Conservation (phyloP, 2,888 invertebrate species). For the Drosophila buzzatii region DNA sequence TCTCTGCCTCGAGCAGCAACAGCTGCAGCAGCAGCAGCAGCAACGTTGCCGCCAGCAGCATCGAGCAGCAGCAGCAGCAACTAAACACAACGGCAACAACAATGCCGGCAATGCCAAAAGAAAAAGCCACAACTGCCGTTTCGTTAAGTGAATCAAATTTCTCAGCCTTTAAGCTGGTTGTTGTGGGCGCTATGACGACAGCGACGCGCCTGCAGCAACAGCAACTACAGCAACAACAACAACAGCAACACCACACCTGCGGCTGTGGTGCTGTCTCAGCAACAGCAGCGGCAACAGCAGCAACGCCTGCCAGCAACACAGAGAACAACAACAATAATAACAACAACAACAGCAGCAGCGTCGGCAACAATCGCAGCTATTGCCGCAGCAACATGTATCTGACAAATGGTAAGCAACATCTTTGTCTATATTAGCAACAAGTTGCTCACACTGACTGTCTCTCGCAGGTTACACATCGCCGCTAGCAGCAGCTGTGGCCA, state of each 20-base stretch:
- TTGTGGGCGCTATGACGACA: slow-evolving; percentile 61
- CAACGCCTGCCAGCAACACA: slow-evolving; percentile 19
- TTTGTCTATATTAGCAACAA: slow-evolving; percentile 46
- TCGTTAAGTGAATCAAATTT: slow-evolving; percentile 83
- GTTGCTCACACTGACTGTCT: slow-evolving; percentile 24
- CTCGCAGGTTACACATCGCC: slow-evolving; percentile 81
- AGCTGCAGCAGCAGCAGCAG: slow-evolving; percentile 67
- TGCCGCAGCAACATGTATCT: slow-evolving; percentile 68
- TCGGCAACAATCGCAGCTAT: slow-evolving; percentile 46
- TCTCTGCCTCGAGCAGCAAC: slow-evolving; percentile 69
- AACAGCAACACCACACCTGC: slow-evolving; percentile 58
- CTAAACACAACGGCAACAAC: slow-evolving; percentile 62
- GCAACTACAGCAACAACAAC: slow-evolving; percentile 59
- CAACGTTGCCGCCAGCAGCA: slow-evolving; percentile 49
- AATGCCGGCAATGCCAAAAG: slow-evolving; percentile 86
- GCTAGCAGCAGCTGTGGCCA: slow-evolving; percentile 77
- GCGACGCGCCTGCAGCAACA: slow-evolving; percentile 54
- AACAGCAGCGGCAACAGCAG: slow-evolving; percentile 2
- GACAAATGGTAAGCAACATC: slow-evolving; percentile 70
- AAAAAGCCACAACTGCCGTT: slow-evolving; percentile 83
- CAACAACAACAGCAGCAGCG: slow-evolving; percentile 47
- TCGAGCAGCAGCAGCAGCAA: slow-evolving; percentile 50
- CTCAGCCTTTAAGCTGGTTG: slow-evolving; percentile 76
- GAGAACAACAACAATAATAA: slow-evolving; percentile 56
- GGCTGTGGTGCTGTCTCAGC: slow-evolving; percentile 54